Base-by-base conservation (phyloP, 2,113 vertebrate genomes). In the Hemicordylus capensis region DNA sequence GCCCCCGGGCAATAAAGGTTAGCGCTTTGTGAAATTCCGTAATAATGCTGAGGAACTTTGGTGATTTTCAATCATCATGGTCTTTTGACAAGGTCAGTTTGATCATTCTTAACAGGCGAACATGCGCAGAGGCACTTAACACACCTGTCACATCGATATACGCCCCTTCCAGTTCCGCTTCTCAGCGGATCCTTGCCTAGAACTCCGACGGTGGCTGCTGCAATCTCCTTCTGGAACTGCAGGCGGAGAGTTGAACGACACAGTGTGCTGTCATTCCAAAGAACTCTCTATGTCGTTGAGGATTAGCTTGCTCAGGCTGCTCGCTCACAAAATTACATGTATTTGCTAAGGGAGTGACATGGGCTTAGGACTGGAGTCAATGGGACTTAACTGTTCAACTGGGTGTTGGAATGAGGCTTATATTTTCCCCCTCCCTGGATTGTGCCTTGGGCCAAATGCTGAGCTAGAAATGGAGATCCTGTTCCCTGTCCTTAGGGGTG, bases 11-110 rank as follows among this genome's bases (percentile, higher is more conserved):
- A 89, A 91, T 93, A 91, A 94, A 95, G 92, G 93, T 92, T 94
- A 95, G 90, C 91, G 70, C 88, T n/a, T 93, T 90, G 94, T 94
- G 93, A 94, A 94, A 94, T 92, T 80, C 90, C 61, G 74, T 92
- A 93, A 92, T 90, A 91, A 90, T 75, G 88, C 84, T 86, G 91
- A 89, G 92, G 92, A 92, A 92, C 92, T 89, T 87, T 86, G 86
- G 54, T 90, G 90, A 88, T 92, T 93, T 90, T 83, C 93, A 89
- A 76, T 91, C 88, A 93, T 46, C 86, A 83, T 19, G 6, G 89
- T 63, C 88, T 92, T 85, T 90, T 92, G 93, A 92, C 93, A 91
- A 92, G 92, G 90, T 92, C 87, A 84, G 9, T 44, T 89, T 91
- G 81, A 81, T 92, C 87, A 82, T 85, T 86, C 89, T 83, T 87